Base-by-base conservation (phyloP, 2,888 invertebrate genomes). In the Catocala nupta region DNA sequence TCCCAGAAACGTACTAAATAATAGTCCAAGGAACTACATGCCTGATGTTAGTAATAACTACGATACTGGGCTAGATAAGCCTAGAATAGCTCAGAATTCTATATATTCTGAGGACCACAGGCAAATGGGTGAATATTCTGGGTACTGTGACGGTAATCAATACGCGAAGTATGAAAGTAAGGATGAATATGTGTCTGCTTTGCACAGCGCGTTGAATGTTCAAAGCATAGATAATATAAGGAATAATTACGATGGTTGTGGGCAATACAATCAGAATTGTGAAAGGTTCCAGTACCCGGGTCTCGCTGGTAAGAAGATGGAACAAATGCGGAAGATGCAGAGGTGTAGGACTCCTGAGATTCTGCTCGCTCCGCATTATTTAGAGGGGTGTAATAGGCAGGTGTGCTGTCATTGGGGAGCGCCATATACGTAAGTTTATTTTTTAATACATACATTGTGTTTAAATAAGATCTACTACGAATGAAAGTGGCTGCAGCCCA, bases 271-370 rank as follows among this genome's bases (percentile, higher is more conserved):
- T 1, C 89, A 87, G 81, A 87, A 89, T 50, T 90, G 91, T 57
- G 90, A 90, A 45, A 79, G 87, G 82, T 93, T 93, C 69, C 92
- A 92, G 12, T 94, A 94, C 65, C 94, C 96, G 11, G 95, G 81
- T 5, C 47, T 83, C 62, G 81, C 80, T 16, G 88, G 96, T 3
- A 95, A 96, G 78, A 95, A 96, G 71, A 83, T 83, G 80, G 90
- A 90, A 55, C 88, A 87, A 50, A 77, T 86, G 80, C 75, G 89
- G 60, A 90, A 88, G 71, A 81, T 91, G 85, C 91, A 90, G 78
- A 89, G 96, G 53, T 96, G 96, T 55, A 95, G 97, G 72, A 97
- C 97, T 0, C 97, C 97, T 0, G 97, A 98, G 91, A 96, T 98
- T 44, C 89, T 98, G 42, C 88, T 98, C 33, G 96, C 97, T 0